Conservation (phyloP, 1,140 invertebrate species). For the Caenorhabditis remanei region DNA sequence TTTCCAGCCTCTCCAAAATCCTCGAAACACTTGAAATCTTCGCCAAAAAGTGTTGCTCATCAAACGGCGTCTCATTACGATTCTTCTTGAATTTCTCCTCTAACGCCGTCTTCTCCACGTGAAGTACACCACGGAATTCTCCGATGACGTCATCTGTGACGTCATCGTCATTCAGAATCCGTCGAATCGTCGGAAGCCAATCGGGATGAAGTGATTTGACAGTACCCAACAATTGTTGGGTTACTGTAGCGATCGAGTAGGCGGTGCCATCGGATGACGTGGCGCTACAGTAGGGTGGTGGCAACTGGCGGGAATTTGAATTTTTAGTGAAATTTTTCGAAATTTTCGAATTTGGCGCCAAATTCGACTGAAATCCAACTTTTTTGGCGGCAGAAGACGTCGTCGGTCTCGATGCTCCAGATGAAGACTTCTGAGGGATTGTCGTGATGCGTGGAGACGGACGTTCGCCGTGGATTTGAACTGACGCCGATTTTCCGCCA, state of each 20-base stretch:
- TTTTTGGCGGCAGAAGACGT: background rate
- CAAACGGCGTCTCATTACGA: background rate
- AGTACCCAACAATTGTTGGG: constrained; percentile 22
- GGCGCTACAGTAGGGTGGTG: constrained; percentile 9
- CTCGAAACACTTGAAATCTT: background rate
- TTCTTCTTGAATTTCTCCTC: background rate
- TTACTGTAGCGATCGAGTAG: background rate
- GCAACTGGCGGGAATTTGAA: background rate
- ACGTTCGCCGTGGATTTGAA: background rate
- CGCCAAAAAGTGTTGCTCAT: too few species aligned
- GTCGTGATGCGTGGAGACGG: background rate
- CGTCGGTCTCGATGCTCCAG: background rate
- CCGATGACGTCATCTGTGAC: background rate
- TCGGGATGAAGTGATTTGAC: constrained; percentile 16
- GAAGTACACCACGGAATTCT: background rate
- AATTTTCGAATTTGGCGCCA: background rate
- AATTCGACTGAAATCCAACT: background rate
- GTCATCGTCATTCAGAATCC: background rate
- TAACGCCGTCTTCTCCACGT: background rate
- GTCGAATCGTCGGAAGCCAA: constrained; percentile 16
- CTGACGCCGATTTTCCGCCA: background rate
- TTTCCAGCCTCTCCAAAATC: background rate
- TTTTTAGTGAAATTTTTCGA: background rate
- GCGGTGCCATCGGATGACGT: constrained; percentile 21
- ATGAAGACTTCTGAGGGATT: background rate